Percentiles rank a stretch among this genome's conserved stretches.
Conservation (phyloP, 35 echinoderm and acorn worm genomes). For the Lytechinus pictus region DNA sequence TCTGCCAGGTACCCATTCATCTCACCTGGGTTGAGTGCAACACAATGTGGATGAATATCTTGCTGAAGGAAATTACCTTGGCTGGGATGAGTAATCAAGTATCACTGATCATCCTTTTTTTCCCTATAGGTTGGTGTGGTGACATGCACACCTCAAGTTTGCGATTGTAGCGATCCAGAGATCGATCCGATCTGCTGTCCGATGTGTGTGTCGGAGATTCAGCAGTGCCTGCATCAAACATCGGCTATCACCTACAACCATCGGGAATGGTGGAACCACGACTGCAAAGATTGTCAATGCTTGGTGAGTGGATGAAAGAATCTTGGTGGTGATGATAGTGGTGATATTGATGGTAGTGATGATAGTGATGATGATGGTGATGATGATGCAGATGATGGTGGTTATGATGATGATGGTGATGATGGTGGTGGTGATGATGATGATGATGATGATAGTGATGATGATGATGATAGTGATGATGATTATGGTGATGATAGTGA, state of each 20-base stretch:
- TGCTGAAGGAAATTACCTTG: no score
- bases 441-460: neutral
- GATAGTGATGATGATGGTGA: neutral
- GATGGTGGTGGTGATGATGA: neutral
- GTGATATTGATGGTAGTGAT: neutral
- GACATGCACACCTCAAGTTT: slow-evolving; percentile 61
- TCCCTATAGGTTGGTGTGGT: slow-evolving; percentile 73
- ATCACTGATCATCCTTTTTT: neutral
- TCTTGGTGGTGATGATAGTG: neutral
- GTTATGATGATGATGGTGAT: neutral
- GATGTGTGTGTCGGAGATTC: slow-evolving; percentile 53
- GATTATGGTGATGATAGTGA: neutral
- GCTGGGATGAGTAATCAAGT: no score
- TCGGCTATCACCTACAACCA: slow-evolving; percentile 81
- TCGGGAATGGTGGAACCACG: slow-evolving; percentile 70
- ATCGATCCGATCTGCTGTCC: slow-evolving; percentile 80
- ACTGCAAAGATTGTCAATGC: slow-evolving; percentile 86
- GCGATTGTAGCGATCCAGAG: slow-evolving; percentile 65
- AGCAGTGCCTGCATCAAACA: slow-evolving; percentile 79
- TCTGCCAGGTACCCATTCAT: no score
- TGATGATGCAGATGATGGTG: neutral
- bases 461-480: neutral
- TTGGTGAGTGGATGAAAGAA: slow-evolving; percentile 46
- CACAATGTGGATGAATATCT: no score
- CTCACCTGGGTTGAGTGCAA: no score